These are phyloP conservation scores for Camptogramma bilineatum DNA, from an alignment of 2,888 invertebrate species.

Conservation along the genomic window DNA sequence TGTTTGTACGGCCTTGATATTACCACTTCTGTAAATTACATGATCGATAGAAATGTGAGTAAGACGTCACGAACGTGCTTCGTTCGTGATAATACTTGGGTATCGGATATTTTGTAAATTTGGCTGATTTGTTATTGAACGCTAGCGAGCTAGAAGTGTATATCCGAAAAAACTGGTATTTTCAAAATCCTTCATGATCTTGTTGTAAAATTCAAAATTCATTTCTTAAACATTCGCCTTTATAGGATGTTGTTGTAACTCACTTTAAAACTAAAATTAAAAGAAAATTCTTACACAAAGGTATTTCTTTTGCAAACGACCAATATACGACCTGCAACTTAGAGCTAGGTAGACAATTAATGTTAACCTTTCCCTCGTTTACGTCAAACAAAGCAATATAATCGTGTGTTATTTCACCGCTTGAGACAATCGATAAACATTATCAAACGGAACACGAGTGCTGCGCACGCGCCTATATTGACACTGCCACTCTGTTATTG, in stretches of 20 bases:
- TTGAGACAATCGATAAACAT: slow-evolving; percentile 30
- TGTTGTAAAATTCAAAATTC: no score
- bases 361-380: neutral
- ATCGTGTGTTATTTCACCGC: slow-evolving; percentile 35
- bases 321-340: no score
- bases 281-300: no score
- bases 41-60: neutral
- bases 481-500: slow-evolving; percentile 41
- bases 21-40: neutral
- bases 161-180: no score
- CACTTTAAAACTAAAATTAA: no score
- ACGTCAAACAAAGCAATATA: slow-evolving; percentile 18
- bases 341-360: no score
- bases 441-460: slow-evolving; percentile 36
- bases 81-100: neutral
- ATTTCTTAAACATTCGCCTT: no score
- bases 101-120: neutral
- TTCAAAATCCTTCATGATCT: no score
- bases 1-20: neutral
- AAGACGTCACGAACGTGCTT: neutral
- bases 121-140: no score
- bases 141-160: no score
- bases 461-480: slow-evolving; percentile 44
- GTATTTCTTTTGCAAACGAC: no score
- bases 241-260: no score